A percentile compares a stretch with the other conserved stretches of the same genome.
Conservation (phyloP, 2,888 invertebrate species). For the Rhagium mordax region DNA sequence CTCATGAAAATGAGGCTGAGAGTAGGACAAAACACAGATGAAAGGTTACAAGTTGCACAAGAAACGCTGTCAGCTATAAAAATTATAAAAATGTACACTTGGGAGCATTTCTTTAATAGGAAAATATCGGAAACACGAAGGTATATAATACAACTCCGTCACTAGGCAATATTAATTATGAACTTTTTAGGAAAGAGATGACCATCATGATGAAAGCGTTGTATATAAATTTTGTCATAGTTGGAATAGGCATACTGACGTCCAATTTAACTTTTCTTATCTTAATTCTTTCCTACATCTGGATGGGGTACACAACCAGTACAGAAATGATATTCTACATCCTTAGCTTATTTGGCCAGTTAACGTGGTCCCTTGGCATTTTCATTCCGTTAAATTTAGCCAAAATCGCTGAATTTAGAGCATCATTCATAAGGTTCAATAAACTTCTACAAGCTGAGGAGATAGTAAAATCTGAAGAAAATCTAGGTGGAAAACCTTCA, state of each 20-base stretch:
- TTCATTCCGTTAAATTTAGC: slow-evolving; percentile 48
- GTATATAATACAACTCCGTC: slow-evolving; percentile 51
- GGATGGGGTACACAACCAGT: slow-evolving; percentile 48
- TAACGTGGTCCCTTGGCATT: slow-evolving; percentile 45
- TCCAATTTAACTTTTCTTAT: slow-evolving; percentile 49
- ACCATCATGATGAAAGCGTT: slow-evolving; percentile 44
- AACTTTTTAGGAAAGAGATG: slow-evolving; percentile 48
- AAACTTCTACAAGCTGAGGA: slow-evolving; percentile 46
- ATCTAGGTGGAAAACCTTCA: slow-evolving; percentile 13
- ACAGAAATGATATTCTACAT: slow-evolving; percentile 52
- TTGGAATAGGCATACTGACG: slow-evolving; percentile 56
- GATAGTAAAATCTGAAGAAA: slow-evolving; percentile 27
- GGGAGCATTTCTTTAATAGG: slow-evolving; percentile 58
- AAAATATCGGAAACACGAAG: slow-evolving; percentile 55
- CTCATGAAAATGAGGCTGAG: slow-evolving; percentile 45
- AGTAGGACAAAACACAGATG: slow-evolving; percentile 60
- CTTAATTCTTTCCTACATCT: slow-evolving; percentile 50
- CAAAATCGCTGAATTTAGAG: slow-evolving; percentile 48
- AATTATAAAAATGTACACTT: slow-evolving; percentile 61
- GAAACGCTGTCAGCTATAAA: slow-evolving; percentile 57
- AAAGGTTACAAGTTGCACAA: slow-evolving; percentile 56
- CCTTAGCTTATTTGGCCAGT: slow-evolving; percentile 38
- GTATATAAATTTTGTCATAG: slow-evolving; percentile 55
- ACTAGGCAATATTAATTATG: no score
- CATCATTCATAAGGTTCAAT: slow-evolving; percentile 46